phyloP scores from a whole-genome alignment of 1,140 invertebrate genomes.

The Solen grandis region DNA sequence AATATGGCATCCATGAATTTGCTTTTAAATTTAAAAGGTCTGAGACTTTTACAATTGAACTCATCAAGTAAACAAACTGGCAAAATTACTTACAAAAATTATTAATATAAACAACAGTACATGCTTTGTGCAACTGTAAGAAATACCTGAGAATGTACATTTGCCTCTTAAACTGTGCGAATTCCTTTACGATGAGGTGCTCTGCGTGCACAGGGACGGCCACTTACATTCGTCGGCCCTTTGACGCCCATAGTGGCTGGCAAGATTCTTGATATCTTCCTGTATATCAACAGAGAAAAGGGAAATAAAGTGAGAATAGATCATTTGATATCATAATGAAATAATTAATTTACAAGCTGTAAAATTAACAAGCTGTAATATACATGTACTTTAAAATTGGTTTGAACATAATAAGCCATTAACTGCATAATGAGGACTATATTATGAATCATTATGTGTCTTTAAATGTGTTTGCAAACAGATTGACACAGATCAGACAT shows the following conservation, averaged over 20 bases:
- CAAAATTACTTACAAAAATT: too few relatives aligned
- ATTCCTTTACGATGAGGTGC: constrained; percentile 24
- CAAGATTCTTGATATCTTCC: background rate
- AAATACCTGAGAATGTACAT: constrained; percentile 28
- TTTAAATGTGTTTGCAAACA: too few relatives aligned
- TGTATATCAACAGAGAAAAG: background rate
- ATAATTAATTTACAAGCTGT: background rate
- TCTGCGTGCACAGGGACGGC: constrained; percentile 10
- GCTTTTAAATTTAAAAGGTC: too few relatives aligned
- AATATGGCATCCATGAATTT: too few relatives aligned
- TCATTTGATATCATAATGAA: too few relatives aligned
- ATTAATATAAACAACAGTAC: too few relatives aligned
- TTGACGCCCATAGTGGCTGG: background rate
- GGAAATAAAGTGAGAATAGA: background rate
- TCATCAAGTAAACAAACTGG: too few relatives aligned
- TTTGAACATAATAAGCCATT: background rate
- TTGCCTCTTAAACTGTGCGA: constrained; percentile 17
- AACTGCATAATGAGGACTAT: too few relatives aligned
- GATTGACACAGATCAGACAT: too few relatives aligned
- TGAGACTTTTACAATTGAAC: too few relatives aligned
- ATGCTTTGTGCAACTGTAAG: too few relatives aligned
- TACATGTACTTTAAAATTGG: background rate
- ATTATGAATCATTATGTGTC: too few relatives aligned
- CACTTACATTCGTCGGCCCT: background rate
- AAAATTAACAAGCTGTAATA: background rate